Base-by-base conservation (phyloP, 2,113 vertebrate species). In the Opisthocomus hoazin region DNA sequence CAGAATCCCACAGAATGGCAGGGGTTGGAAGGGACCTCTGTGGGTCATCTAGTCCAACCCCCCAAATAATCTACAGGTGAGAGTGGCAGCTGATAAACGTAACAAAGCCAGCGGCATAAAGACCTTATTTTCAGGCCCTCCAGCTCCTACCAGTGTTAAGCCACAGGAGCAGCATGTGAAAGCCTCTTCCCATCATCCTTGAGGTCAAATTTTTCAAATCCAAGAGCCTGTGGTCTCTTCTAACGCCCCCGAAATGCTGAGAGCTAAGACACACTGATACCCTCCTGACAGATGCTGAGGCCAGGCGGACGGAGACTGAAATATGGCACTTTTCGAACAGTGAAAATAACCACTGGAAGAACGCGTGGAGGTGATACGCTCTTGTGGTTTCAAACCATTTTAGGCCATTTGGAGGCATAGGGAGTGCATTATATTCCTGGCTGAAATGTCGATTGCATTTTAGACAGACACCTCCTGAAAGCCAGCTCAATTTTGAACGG, bases 301-400 rank as follows among this genome's bases (percentile, higher is more conserved):
- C 48, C 66, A 45, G 60, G 63, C 41, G 90, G 75, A 85, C 0
- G 18, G 53, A 87, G 29, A 22, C 32, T 77, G 75, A 95, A 92
- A 74, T 13, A 65, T 0, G 0, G 26, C 8, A 37, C 32, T 10
- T 91, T 43, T 64, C 54, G 5, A 95, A 26, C 22, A 53, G 29
- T 46, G 34, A 68, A 89, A 81, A 56, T 29, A 36, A 76, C 48
- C 30, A 53, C 36, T 32, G 50, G 63, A 61, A 14, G 12, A 68
- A 16, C 1, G 1, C 0, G 1, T 3, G 36, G 11, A 77, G n/a
- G 45, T 41, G 58, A 86, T 10, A 61, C 0, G 1, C 54, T 61
- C 39, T 61, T 46, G 30, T 51, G 68, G 50, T 46, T 77, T 84
- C 76, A 80, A 79, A 92, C 75, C n/a, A 57, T 71, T 92, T 76